Evolutionary conservation across 2,797 vertebrate species (phyloP).

Genomic region (Rhinoraja longicauda): DNA sequence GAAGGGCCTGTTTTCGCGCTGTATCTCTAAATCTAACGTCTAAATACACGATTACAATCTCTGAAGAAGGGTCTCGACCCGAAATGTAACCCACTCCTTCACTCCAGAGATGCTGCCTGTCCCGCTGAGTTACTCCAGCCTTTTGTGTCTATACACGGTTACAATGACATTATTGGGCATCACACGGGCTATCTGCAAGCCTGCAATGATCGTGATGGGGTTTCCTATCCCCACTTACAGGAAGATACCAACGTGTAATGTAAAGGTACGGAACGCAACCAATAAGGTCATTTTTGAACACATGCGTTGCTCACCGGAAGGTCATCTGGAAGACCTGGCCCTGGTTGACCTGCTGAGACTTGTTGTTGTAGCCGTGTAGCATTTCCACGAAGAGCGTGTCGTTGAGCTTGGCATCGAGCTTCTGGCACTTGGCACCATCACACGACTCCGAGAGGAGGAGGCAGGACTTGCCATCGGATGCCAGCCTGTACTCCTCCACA

Average conservation of each 20-base stretch:
- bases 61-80: too few relatives aligned
- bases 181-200: neutral
- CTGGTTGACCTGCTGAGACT: conserved; percentile 84
- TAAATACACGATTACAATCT: too few relatives aligned
- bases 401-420: conserved; percentile 79
- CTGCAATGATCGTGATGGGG: neutral
- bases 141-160: too few relatives aligned
- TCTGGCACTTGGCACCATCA: conserved; percentile 80
- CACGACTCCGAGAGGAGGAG: conserved; percentile 85
- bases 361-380: conserved; percentile 94
- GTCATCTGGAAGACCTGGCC: conserved; percentile 97
- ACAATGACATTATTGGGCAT: neutral
- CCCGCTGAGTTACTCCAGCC: too few relatives aligned
- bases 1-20: too few relatives aligned
- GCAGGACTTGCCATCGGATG: conserved; percentile 85
- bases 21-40: too few relatives aligned
- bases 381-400: conserved; percentile 94
- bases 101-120: too few relatives aligned
- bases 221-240: neutral
- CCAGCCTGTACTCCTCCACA: conserved; percentile 92
- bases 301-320: conserved; percentile 71
- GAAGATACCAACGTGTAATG: neutral
- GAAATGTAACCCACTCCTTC: too few relatives aligned
- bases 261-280: neutral
- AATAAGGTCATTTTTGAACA: neutral